phyloP scores from a whole-genome alignment of 1,140 invertebrate genomes.

The Brachionus manjavacas region DNA sequence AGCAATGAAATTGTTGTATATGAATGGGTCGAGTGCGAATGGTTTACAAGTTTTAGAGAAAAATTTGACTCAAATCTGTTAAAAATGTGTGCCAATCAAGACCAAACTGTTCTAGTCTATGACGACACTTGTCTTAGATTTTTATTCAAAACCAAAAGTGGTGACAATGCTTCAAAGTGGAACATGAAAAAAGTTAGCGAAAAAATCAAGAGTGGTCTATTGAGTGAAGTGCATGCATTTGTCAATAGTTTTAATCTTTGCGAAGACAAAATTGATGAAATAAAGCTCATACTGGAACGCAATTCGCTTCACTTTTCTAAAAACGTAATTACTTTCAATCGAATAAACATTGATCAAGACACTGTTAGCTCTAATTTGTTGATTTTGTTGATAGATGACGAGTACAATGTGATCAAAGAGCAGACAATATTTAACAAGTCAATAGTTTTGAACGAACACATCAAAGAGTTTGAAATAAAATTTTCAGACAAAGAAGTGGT shows the following conservation, averaged over 20 bases:
- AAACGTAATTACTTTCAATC: not conserved
- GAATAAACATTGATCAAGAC: not conserved
- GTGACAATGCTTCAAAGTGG: not conserved
- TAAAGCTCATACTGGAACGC: not conserved
- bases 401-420: constrained; percentile 8
- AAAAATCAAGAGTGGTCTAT: not conserved
- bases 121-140: constrained; percentile 8
- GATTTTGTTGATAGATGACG: not conserved
- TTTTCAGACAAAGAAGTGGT: not conserved
- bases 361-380: not conserved
- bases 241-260: not conserved
- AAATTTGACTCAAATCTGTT: not conserved
- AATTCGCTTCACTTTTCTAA: constrained; percentile 11
- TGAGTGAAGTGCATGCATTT: not conserved
- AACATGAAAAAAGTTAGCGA: not conserved
- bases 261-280: not conserved
- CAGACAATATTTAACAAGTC: not conserved
- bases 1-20: not conserved
- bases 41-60: not conserved
- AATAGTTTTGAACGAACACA: not conserved
- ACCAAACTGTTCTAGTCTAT: constrained; percentile 6
- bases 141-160: not conserved
- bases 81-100: not conserved
- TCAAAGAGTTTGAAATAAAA: constrained; percentile 3
- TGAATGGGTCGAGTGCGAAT: not conserved